Evolutionary conservation across 2,888 invertebrate genomes (phyloP).

Genomic region (Drosophila anceps): DNA sequence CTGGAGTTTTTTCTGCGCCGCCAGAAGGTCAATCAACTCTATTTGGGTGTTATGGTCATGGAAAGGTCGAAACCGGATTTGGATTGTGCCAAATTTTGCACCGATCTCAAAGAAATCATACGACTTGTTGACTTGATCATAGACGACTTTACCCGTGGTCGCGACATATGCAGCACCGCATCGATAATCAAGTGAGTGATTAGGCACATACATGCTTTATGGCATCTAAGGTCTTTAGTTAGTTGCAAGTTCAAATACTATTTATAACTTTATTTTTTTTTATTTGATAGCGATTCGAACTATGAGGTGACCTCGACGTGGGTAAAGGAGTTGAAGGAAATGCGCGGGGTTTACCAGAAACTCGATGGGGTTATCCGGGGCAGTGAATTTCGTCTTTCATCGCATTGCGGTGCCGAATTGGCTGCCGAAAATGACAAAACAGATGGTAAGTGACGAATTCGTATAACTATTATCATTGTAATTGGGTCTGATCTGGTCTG

Average conservation of each 20-base stretch:
- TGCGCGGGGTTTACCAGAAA: not conserved
- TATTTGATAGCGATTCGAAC: constrained; percentile 29
- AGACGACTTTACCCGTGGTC: constrained; percentile 14
- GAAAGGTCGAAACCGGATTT: constrained; percentile 37
- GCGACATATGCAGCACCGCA: constrained; percentile 37
- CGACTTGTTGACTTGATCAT: constrained; percentile 30
- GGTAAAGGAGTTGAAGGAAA: constrained; percentile 13
- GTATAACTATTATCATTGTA: not conserved
- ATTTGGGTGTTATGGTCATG: constrained; percentile 48
- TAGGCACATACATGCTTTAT: too few relatives aligned
- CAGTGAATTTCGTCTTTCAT: rapidly evolving
- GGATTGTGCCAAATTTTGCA: constrained; percentile 58
- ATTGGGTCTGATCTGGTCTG: not conserved
- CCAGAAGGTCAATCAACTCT: constrained; percentile 36
- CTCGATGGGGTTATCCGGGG: not conserved
- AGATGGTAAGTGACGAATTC: not conserved
- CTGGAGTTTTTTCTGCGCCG: constrained; percentile 41
- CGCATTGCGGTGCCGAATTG: not conserved
- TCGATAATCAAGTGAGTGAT: constrained; percentile 35
- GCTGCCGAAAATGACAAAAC: not conserved
- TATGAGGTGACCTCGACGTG: constrained; percentile 35
- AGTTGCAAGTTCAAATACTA: too few relatives aligned
- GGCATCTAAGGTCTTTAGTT: too few relatives aligned
- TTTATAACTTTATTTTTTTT: not conserved
- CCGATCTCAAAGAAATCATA: constrained; percentile 49